Percentiles rank a stretch among this genome's conserved stretches.
phyloP scores from a whole-genome alignment of 2,888 invertebrate species.

The Tiliacea aurago region DNA sequence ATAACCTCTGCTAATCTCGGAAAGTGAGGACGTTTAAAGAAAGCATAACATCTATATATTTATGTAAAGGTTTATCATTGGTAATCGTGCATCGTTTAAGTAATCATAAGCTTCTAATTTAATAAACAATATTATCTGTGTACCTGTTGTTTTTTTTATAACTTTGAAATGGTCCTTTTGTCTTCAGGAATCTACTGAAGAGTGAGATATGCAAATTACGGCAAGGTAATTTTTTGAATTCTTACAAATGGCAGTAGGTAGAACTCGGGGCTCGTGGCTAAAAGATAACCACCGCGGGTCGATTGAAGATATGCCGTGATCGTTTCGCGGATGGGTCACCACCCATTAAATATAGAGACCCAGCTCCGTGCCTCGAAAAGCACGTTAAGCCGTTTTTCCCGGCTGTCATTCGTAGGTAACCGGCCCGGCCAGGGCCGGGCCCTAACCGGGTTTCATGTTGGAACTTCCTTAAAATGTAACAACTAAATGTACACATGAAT shows the following conservation, averaged over 20 bases:
- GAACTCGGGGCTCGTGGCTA: background rate
- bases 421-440: too few species aligned
- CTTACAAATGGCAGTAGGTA: background rate
- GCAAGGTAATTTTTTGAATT: background rate
- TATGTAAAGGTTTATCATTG: conserved; percentile 31
- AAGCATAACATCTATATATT: conserved; percentile 11
- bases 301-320: background rate
- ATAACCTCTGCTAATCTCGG: background rate
- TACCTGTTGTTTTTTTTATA: conserved; percentile 32
- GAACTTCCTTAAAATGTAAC: too few species aligned
- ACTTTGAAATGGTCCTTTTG: background rate
- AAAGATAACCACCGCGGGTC: background rate
- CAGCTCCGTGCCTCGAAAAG: too few species aligned
- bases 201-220: background rate
- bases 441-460: too few species aligned
- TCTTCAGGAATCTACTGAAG: background rate
- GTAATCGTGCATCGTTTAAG: conserved; percentile 52
- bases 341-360: too few species aligned
- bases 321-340: background rate
- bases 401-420: background rate
- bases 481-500: too few species aligned
- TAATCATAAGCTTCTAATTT: conserved; percentile 57
- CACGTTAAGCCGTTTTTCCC: background rate
- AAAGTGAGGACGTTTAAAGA: background rate
- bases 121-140: conserved; percentile 65